A percentile compares a stretch with the other conserved stretches of the same genome.
Conservation (phyloP, 2,888 invertebrate species). For the Himalopsyche tibetana region DNA sequence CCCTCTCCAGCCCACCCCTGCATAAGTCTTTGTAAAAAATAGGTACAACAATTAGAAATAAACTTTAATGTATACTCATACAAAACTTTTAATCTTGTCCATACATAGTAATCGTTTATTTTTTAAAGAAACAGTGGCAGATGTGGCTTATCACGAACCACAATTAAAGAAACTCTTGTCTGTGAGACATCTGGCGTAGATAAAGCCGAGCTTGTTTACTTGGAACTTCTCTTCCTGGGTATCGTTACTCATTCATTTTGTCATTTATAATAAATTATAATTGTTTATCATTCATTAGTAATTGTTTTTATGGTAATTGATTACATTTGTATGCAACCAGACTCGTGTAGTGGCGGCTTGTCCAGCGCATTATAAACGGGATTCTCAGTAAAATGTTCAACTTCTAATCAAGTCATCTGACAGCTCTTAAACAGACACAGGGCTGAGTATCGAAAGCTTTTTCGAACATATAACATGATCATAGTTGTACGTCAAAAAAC, state of each 20-base stretch:
- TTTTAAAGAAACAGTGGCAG: too few relatives aligned
- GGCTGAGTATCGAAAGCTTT: too few relatives aligned
- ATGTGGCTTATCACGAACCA: not conserved
- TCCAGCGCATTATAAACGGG: not conserved
- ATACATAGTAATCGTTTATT: too few relatives aligned
- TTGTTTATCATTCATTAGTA: slow-evolving; percentile 35
- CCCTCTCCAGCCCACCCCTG: too few relatives aligned
- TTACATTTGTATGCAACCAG: not conserved
- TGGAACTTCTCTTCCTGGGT: slow-evolving; percentile 47
- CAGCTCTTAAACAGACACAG: too few relatives aligned
- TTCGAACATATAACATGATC: too few relatives aligned
- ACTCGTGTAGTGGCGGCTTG: not conserved
- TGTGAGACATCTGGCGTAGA: slow-evolving; percentile 50
- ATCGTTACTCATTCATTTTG: slow-evolving; percentile 19
- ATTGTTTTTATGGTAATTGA: slow-evolving; percentile 36
- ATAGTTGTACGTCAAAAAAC: too few relatives aligned
- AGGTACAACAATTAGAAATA: too few relatives aligned
- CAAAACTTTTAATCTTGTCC: too few relatives aligned
- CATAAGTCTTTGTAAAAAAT: too few relatives aligned
- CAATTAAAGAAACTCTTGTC: not conserved
- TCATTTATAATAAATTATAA: not conserved
- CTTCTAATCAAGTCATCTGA: too few relatives aligned
- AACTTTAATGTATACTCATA: too few relatives aligned
- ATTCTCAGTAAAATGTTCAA: not conserved
- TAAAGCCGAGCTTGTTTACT: slow-evolving; percentile 41